Conservation (phyloP, 2,797 vertebrate genomes). For the Otolemur crassicaudatus region DNA sequence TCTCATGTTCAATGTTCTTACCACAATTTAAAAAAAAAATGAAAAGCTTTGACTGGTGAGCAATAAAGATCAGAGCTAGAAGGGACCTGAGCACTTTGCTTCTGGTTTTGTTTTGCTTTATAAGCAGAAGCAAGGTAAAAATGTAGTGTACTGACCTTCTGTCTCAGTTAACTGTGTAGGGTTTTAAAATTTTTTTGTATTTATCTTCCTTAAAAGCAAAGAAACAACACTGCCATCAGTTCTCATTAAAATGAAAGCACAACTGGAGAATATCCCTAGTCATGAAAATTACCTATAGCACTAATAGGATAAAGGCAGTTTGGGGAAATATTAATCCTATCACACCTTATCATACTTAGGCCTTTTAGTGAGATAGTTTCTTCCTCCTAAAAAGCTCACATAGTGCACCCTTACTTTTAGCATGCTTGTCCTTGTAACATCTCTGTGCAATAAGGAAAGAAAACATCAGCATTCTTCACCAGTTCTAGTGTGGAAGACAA, state of each 20-base stretch:
- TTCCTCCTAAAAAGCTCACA: constrained; percentile 32
- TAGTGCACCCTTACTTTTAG: not conserved
- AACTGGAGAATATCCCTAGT: not conserved
- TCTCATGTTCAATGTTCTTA: not conserved
- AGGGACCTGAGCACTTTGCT: not conserved
- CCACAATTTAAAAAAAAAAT: not conserved
- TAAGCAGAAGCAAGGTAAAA: constrained; percentile 1
- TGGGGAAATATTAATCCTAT: constrained; percentile 37
- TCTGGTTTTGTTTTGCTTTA: not conserved
- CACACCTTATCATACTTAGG: constrained; percentile 4
- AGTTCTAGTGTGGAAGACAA: not conserved
- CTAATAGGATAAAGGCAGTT: constrained; percentile 49
- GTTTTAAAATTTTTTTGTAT: not conserved
- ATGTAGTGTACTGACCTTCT: not conserved
- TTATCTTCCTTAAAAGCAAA: constrained; percentile 26
- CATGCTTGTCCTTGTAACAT: not conserved
- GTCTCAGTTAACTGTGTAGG: not conserved
- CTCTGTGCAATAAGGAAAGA: not conserved
- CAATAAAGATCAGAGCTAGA: not conserved
- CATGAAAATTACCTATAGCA: constrained; percentile 51
- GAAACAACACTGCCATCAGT: constrained; percentile 5
- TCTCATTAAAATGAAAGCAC: constrained; percentile 52
- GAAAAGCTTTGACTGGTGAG: not conserved
- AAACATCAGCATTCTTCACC: not conserved
- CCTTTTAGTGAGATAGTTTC: not conserved